phyloP scores from a whole-genome alignment of 2,113 vertebrate species.

The Ptyas mucosa region DNA sequence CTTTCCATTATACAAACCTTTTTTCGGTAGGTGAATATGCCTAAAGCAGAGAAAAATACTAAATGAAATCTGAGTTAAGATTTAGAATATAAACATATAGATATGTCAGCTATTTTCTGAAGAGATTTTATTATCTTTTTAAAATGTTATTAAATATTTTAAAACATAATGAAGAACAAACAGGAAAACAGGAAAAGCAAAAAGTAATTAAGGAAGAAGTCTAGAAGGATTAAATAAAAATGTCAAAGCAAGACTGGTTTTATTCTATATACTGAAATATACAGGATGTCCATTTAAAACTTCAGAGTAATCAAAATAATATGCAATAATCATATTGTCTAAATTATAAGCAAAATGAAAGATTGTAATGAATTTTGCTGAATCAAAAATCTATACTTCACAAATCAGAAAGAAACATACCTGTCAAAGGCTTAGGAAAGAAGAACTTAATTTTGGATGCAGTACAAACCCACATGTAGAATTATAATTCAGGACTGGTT shows the following conservation, averaged over 20 bases:
- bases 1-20: constrained; percentile 59
- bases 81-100: constrained; percentile 3
- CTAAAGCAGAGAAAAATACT: constrained; percentile 51
- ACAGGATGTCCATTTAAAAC: not conserved
- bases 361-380: not conserved
- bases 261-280: not conserved
- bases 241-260: not conserved
- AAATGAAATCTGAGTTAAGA: constrained; percentile 44
- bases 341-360: not conserved
- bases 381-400: not conserved
- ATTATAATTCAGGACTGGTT: not conserved
- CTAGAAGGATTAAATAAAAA: not conserved
- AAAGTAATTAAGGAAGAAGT: not conserved
- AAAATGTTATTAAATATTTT: not conserved
- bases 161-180: not conserved
- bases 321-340: not conserved
- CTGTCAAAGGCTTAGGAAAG: not conserved
- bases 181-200: not conserved
- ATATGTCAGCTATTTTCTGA: constrained; percentile 27
- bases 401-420: not conserved
- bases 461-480: not conserved
- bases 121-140: not conserved
- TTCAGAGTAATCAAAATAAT: not conserved
- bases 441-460: not conserved
- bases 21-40: constrained; percentile 43